phyloP scores from a whole-genome alignment of 2,888 invertebrate genomes.

The Agelastica alni region DNA sequence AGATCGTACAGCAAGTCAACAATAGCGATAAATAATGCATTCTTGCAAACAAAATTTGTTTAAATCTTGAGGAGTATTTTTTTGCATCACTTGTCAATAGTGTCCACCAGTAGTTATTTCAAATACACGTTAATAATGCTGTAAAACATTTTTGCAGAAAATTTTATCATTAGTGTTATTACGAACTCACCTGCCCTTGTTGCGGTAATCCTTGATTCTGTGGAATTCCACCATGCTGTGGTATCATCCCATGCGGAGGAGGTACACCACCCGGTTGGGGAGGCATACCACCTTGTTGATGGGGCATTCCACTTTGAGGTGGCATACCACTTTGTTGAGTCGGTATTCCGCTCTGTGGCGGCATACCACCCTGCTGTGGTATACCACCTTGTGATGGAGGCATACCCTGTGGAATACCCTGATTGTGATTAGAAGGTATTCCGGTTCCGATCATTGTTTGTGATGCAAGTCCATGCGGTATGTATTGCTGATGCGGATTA shows the following conservation, averaged over 20 bases:
- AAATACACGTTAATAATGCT: no score
- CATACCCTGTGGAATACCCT: constrained; percentile 13
- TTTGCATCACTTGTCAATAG: no score
- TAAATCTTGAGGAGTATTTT: no score
- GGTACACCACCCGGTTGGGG: constrained; percentile 8
- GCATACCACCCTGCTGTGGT: constrained; percentile 19
- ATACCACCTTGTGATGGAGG: constrained; percentile 11
- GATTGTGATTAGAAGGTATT: constrained; percentile 6
- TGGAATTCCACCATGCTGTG: constrained; percentile 6
- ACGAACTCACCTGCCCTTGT: constrained; percentile 17
- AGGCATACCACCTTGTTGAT: constrained; percentile 4
- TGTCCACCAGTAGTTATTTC: no score
- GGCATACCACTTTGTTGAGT: constrained; percentile 13
- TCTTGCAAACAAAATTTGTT: no score
- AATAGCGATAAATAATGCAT: no score
- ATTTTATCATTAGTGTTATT: no score
- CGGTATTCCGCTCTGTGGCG: constrained; percentile 19
- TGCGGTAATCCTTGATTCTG: constrained; percentile 13
- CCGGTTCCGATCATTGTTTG: constrained; percentile 40
- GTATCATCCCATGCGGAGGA: constrained; percentile 2
- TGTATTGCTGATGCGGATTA: constrained; percentile 31
- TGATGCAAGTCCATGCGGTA: constrained; percentile 32
- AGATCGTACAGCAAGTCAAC: no score
- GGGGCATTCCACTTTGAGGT: constrained; percentile 5
- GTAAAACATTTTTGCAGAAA: no score